phyloP scores from a whole-genome alignment of 1,140 invertebrate genomes.

The Argopecten irradians region DNA sequence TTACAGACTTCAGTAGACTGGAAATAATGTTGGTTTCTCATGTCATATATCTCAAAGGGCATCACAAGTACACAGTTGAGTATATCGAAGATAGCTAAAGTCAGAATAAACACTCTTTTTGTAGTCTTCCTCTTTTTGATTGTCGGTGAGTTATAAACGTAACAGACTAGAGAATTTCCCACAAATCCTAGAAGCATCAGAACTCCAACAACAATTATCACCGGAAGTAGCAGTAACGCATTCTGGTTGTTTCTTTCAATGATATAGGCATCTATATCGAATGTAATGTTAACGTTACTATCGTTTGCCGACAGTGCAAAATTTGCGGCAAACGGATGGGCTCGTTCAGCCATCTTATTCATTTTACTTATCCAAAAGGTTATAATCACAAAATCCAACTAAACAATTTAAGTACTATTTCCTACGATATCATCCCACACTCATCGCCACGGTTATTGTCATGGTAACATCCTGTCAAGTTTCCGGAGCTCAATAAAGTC shows the following conservation, averaged over 20 bases:
- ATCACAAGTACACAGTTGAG: constrained; percentile 62
- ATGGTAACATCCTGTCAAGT: background rate
- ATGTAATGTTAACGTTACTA: background rate
- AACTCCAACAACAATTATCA: constrained; percentile 50
- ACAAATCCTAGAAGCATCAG: constrained; percentile 61
- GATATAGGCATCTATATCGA: background rate
- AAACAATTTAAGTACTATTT: background rate
- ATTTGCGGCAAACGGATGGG: background rate
- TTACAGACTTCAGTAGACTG: constrained; percentile 55
- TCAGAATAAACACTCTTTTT: constrained; percentile 65
- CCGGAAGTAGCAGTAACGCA: constrained; percentile 49
- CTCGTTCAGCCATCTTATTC: background rate
- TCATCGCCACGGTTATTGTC: background rate
- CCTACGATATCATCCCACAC: background rate
- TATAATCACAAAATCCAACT: background rate
- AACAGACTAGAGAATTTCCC: constrained; percentile 63
- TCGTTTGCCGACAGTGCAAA: background rate
- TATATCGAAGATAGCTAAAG: constrained; percentile 67
- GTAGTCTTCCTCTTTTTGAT: constrained; percentile 58
- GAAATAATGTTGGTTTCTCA: constrained; percentile 61
- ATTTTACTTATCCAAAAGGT: background rate
- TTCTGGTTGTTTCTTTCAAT: constrained; percentile 39
- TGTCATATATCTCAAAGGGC: constrained; percentile 68
- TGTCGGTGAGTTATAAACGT: constrained; percentile 55
- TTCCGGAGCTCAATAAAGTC: background rate